Evolutionary conservation across 2,888 invertebrate species (phyloP), one percentile per base, ranked within the genome.

Genomic region (Euphydryas editha): DNA sequence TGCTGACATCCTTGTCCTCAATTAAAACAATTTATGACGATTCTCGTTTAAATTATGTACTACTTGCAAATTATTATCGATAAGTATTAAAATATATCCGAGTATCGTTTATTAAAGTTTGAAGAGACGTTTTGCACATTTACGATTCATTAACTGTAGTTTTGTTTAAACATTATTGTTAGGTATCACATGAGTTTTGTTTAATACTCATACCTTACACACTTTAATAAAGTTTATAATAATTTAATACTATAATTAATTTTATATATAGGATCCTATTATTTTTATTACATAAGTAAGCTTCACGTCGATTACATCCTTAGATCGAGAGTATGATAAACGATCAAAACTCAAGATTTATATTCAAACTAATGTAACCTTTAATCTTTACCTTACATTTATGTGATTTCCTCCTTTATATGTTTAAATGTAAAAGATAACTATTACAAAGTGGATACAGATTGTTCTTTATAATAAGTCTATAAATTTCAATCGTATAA

Each of bases 1-100:
- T 79, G 80, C 80, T 75, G 83, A 83, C 82, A 90, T 90, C 91
- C 91, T 91, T 91, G 91, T 84, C 88, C 91, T 82, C 89, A 87
- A 89, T 91, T 86, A 86, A 85, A 87, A 85, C 86, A 83, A 83
- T 90, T 88, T 87, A 86, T 84, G 75, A 80, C 83, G 81, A 77
- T 79, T 84, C 84, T 84, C 81, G 79, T 84, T 84, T 85, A 80
- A 85, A 85, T 88, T 84, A 81, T 81, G 83, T 81, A 85, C 82
- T 83, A 75, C 79, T 47, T 44, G 58, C 60, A 58, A 65, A 65
- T 65, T 59, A 56, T 59, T 56, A 65, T 61, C 39, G 30, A 58
- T 17, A 13, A 56, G 49, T 57, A 49, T 24, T 24, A 24, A 24
- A 13, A 15, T 51, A 24, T 51, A 49, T 57, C 36, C 20, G 56